phyloP scores from a whole-genome alignment of 2,113 vertebrate species.

The Cacatua alba region DNA sequence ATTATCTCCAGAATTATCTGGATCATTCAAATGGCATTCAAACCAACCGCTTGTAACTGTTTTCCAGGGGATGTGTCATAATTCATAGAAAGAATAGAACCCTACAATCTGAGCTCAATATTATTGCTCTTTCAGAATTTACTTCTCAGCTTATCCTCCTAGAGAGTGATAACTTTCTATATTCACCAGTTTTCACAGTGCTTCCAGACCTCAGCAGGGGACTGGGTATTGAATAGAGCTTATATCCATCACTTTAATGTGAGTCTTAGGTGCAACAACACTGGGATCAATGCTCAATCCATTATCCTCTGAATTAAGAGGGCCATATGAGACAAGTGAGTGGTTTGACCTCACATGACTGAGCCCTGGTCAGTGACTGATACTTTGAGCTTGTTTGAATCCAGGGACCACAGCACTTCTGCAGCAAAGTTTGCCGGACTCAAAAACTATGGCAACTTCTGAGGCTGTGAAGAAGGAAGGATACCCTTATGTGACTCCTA shows the following conservation, averaged over 20 bases:
- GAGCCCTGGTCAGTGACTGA: background rate
- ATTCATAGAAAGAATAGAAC: background rate
- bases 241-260: background rate
- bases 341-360: background rate
- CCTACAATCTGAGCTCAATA: background rate
- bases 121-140: background rate
- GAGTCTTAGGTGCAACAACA: background rate
- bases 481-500: background rate
- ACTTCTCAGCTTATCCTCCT: background rate
- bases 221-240: background rate
- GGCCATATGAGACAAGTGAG: background rate
- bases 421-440: background rate
- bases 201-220: background rate
- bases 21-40: background rate
- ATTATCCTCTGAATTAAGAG: background rate
- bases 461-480: background rate
- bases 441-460: background rate
- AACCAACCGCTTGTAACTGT: background rate
- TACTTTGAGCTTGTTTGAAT: background rate
- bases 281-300: background rate
- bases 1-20: conserved; percentile 22
- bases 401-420: background rate
- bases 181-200: background rate
- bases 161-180: background rate
- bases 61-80: background rate